Percentiles rank a stretch among this genome's conserved stretches.
Conservation (phyloP, 2,113 vertebrate genomes). For the Glaucidium brasilianum region DNA sequence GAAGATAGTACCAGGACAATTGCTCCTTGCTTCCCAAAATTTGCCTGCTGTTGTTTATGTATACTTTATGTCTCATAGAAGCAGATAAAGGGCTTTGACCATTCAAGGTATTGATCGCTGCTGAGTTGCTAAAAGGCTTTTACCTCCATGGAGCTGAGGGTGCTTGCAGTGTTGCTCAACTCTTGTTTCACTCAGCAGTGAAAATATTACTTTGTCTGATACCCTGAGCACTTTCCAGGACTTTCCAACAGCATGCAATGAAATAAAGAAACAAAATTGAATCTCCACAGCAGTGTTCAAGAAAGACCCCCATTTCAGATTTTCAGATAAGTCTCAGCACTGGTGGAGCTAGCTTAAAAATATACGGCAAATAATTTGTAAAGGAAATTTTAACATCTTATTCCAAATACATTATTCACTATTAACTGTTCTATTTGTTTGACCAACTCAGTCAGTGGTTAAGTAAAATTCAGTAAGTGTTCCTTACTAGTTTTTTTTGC, state of each 20-base stretch:
- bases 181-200: not conserved
- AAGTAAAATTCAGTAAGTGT: not conserved
- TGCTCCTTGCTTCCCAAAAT: not conserved
- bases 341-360: not conserved
- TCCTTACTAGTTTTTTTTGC: not conserved
- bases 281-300: not conserved
- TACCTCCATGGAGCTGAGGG: not conserved
- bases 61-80: not conserved
- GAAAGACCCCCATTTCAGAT: not conserved
- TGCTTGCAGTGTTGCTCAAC: not conserved
- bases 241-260: not conserved
- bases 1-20: not conserved
- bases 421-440: not conserved
- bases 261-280: not conserved
- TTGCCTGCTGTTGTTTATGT: not conserved
- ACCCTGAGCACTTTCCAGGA: not conserved
- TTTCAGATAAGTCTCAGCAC: not conserved
- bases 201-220: not conserved
- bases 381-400: not conserved
- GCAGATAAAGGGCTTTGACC: not conserved
- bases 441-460: not conserved
- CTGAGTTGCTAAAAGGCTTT: not conserved
- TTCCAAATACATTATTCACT: not conserved
- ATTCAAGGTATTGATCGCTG: not conserved
- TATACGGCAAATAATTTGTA: not conserved